Base-by-base conservation (phyloP, 2,888 invertebrate genomes). In the Mechanitis messenoides region DNA sequence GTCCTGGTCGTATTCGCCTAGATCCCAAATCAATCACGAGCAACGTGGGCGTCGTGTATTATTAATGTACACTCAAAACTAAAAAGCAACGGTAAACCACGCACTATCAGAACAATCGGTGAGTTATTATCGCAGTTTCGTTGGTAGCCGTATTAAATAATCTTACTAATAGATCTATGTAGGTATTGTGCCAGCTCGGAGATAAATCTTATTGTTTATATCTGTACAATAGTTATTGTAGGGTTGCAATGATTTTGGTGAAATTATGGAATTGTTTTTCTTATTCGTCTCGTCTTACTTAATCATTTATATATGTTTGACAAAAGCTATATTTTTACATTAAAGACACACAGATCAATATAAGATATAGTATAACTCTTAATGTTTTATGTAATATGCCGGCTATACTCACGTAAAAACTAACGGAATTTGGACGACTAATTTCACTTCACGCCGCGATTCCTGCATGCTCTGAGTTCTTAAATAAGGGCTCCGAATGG, bases 121-220 rank as follows among this genome's bases (percentile, higher is more conserved):
- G 79, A 84, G 75, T 79, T 81, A 83, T 80, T 78, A 77, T 79
- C 72, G 71, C 74, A 71, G 72, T 76, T 76, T 77, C 74, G 78
- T 78, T 82, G 75, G 84, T 80, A 84, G 83, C 81, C 71, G 73
- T 75, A 78, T 78, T 74, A 76, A 77, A 80, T 80, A 78, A 74
- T 74, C 72, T 79, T 74, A 78, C 75, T 77, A 78, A 82, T 78
- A 81, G 75, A 79, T 80, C 72, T 81, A 79, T 82, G 77, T 75
- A 68, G 79, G 50, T 50, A 50, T 50, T 50, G 50, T 50, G 50
- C 50, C 50, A 50, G 50, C 50, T 31, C 31, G 76, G 73, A 81
- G 81, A 85, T 84, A 84, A 81, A 85, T 85, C 74, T 78, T 77
- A 80, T 83, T 83, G 81, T 82, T 81, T 77, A 79, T 81, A 81